phyloP scores from a whole-genome alignment of 2,888 invertebrate genomes.

The Ernsta delagoae region DNA sequence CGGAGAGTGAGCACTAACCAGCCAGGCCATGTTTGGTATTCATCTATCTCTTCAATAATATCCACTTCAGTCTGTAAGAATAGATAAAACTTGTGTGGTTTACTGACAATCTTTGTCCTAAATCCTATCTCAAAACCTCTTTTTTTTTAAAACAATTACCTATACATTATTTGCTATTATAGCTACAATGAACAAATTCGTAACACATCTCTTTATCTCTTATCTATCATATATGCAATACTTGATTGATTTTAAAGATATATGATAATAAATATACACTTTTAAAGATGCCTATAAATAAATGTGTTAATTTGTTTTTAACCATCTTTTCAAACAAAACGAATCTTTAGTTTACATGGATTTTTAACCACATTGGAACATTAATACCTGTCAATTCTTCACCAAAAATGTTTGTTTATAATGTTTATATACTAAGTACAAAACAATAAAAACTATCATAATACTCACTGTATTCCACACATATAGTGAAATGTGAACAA shows the following conservation, averaged over 20 bases:
- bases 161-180: no score
- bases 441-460: not conserved
- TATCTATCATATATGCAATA: not conserved
- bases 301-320: no score
- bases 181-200: not conserved
- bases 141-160: no score
- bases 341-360: no score
- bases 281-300: no score
- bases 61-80: constrained; percentile 94
- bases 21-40: constrained; percentile 99
- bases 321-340: no score
- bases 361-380: no score
- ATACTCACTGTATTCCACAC: constrained; percentile 97
- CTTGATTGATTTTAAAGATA: not conserved
- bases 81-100: not conserved
- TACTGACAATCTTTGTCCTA: not conserved
- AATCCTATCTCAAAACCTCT: no score
- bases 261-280: no score
- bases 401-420: no score
- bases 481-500: constrained; percentile 96
- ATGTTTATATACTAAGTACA: no score
- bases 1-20: constrained; percentile 97
- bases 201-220: not conserved
- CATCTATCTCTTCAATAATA: constrained; percentile 97
- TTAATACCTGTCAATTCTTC: no score